These are phyloP conservation scores for Cyprinella venusta DNA, from an alignment of 2,797 vertebrate species.

Conservation along the genomic window DNA sequence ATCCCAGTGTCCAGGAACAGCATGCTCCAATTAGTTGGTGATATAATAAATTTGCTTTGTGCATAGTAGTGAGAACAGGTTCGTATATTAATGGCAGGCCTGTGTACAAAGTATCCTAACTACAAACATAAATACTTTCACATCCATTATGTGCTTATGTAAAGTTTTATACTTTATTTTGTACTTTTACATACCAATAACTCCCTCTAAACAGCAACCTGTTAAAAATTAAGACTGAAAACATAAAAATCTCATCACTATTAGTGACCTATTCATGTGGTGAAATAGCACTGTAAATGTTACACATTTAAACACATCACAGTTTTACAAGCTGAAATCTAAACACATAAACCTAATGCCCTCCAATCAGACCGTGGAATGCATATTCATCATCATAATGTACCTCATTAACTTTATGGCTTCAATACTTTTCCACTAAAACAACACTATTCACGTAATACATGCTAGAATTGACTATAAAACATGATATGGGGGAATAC, in stretches of 20 bases:
- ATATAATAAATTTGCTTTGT: not conserved
- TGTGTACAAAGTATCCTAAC: not conserved
- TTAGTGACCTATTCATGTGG: not conserved
- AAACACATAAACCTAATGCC: slow-evolving; percentile 42
- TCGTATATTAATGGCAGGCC: not conserved
- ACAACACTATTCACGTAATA: slow-evolving; percentile 6
- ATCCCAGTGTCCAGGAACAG: not conserved
- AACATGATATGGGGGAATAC: not conserved
- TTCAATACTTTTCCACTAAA: slow-evolving; percentile 31
- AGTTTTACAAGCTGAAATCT: slow-evolving; percentile 13
- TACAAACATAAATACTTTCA: slow-evolving; percentile 6
- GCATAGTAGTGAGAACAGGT: not conserved
- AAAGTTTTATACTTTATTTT: not conserved
- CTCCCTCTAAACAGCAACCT: not conserved
- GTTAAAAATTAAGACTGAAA: not conserved
- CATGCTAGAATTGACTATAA: not conserved
- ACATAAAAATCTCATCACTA: too few relatives aligned
- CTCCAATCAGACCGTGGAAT: slow-evolving; percentile 17
- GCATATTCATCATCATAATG: slow-evolving; percentile 10
- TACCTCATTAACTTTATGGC: slow-evolving; percentile 40
- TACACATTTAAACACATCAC: slow-evolving; percentile 23
- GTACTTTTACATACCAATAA: not conserved
- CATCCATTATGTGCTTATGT: not conserved
- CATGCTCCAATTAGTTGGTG: not conserved
- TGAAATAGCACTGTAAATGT: not conserved